A percentile compares a stretch with the other conserved stretches of the same genome.
Evolutionary conservation across 2,797 vertebrate species (phyloP).

Genomic region (Oophaga sylvatica): DNA sequence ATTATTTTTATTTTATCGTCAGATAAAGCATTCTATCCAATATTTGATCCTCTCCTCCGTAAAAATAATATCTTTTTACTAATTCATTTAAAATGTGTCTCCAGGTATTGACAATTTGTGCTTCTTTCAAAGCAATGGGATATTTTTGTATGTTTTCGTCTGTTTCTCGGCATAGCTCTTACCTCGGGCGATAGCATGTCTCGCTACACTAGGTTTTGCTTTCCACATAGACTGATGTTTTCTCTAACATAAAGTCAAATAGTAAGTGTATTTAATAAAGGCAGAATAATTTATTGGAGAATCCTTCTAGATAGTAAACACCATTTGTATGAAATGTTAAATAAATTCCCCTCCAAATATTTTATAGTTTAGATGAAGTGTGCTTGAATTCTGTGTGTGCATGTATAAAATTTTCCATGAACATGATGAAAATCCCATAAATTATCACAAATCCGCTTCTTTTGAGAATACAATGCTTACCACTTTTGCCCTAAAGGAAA

Average conservation of each 20-base stretch:
- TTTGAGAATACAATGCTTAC: too few species aligned
- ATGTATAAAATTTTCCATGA: too few species aligned
- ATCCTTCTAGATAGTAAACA: not conserved
- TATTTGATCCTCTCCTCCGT: not conserved
- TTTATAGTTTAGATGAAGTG: too few species aligned
- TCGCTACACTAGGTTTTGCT: not conserved
- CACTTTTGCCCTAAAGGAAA: too few species aligned
- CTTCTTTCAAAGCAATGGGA: not conserved
- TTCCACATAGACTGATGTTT: not conserved
- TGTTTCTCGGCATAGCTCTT: not conserved
- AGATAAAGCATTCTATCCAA: not conserved
- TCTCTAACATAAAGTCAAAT: not conserved
- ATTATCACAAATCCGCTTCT: too few species aligned
- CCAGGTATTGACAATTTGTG: slow-evolving; percentile 4
- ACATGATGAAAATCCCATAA: too few species aligned
- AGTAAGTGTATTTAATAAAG: not conserved
- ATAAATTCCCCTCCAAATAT: too few species aligned
- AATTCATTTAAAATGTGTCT: slow-evolving; percentile 5
- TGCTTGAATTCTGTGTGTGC: too few species aligned
- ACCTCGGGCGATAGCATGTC: not conserved
- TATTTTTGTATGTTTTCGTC: not conserved
- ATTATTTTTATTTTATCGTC: not conserved
- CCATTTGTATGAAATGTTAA: not conserved
- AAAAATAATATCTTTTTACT: not conserved
- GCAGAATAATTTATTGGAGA: not conserved